phyloP scores from a whole-genome alignment of 2,797 vertebrate genomes.

The Pristis pectinata region DNA sequence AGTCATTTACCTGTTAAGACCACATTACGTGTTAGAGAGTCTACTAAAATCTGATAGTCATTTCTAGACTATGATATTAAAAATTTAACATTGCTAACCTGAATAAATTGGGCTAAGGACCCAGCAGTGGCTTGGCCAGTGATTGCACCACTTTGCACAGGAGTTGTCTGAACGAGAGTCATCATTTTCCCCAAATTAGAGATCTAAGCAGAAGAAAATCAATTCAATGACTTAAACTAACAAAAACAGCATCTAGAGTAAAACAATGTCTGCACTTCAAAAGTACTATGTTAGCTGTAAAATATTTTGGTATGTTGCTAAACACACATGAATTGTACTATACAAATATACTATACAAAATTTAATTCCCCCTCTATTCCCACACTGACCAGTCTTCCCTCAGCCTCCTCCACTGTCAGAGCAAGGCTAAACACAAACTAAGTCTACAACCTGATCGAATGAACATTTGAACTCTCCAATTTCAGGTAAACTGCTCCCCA shows the following conservation, averaged over 20 bases:
- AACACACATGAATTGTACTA: too few species aligned
- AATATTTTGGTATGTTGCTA: too few species aligned
- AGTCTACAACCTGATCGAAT: too few species aligned
- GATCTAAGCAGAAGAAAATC: constrained; percentile 19
- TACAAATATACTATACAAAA: too few species aligned
- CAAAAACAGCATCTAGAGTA: too few species aligned
- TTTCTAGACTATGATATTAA: not conserved
- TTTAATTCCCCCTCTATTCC: too few species aligned
- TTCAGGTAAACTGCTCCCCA: too few species aligned
- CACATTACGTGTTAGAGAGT: not conserved
- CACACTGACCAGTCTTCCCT: too few species aligned
- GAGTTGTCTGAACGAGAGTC: constrained; percentile 35
- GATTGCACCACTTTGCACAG: constrained; percentile 31
- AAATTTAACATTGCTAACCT: not conserved
- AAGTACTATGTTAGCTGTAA: too few species aligned
- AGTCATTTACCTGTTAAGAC: not conserved
- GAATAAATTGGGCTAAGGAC: constrained; percentile 37
- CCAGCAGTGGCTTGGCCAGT: constrained; percentile 36
- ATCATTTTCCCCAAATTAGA: constrained; percentile 38
- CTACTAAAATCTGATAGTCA: not conserved
- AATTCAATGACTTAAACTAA: not conserved
- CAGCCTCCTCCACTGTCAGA: too few species aligned
- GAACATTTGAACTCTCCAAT: too few species aligned
- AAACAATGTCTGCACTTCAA: not conserved
- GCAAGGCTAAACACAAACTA: too few species aligned